Evolutionary conservation across 1,140 invertebrate genomes (phyloP), one percentile per base, ranked within the genome.

Genomic region (Linepithema humile): DNA sequence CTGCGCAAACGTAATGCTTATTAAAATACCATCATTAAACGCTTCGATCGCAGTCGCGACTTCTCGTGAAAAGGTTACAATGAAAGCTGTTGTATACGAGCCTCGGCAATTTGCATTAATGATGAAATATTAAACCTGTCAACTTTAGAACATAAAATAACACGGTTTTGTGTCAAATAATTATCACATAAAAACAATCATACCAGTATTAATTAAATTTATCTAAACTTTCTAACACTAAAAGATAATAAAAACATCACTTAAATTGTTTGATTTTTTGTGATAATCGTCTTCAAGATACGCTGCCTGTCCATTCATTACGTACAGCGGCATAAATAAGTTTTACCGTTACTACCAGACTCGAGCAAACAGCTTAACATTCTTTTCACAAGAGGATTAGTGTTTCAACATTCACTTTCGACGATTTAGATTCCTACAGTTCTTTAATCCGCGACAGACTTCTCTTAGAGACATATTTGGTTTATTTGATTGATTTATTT

Each of bases 1-100:
- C 32, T 26, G 23, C 72, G n/a, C n/a, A 65, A 87, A 75, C 40
- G 80, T 84, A 80, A 86, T 80, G 84, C 88, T 90, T 90, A 88
- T 91, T 89, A 88, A 91, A 90, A 82, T 85, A 83, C 88, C 84
- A 84, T 90, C 73, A 59, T 57, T 78, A 83, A 67, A 83, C 55
- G 69, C 73, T 83, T 86, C 80, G 60, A 88, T 70, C 69, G 67
- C 67, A 69, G 55, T 82, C 83, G 38, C 35, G 55, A 80, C 57
- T 60, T 57, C 48, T 73, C 55, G 26, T 60, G 43, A 85, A 62
- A 69, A 57, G 85, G 83, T 62, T 59, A 38, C 43, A 72, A 65
- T 55, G 85, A 86, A 84, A 86, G 80, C 48, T 50, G 26, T 20
- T 38, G 20, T 40, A 29, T 77, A 26, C 43, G 15, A 64, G 40